Evolutionary conservation across 2,888 invertebrate species (phyloP).

Genomic region (Catocala sponsa): DNA sequence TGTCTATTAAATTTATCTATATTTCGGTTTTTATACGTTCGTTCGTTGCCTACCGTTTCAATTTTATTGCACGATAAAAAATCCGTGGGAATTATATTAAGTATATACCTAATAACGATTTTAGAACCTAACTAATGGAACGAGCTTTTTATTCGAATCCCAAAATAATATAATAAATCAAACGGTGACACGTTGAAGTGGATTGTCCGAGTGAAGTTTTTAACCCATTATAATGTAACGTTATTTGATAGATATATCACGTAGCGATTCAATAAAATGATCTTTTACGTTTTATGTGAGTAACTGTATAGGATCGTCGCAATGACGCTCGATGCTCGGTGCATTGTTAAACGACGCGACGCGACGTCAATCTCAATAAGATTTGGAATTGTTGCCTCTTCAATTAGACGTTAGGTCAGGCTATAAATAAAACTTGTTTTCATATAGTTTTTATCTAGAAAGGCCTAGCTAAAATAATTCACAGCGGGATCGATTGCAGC

Average conservation of each 20-base stretch:
- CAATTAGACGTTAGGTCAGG: not conserved
- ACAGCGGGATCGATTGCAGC: not conserved
- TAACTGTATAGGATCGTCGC: slow-evolving; percentile 27
- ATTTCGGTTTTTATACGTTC: slow-evolving; percentile 70
- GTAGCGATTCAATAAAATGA: slow-evolving; percentile 42
- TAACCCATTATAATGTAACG: slow-evolving; percentile 34
- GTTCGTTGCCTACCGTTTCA: slow-evolving; percentile 73
- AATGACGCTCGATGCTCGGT: not conserved
- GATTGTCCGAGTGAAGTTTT: slow-evolving; percentile 27
- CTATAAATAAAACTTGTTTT: slow-evolving; percentile 3
- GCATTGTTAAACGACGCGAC: not conserved
- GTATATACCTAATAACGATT: slow-evolving; percentile 55
- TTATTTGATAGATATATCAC: slow-evolving; percentile 39
- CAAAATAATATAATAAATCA: slow-evolving; percentile 47
- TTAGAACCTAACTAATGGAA: slow-evolving; percentile 63
- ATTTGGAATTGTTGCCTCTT: not conserved
- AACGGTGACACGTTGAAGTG: slow-evolving; percentile 35
- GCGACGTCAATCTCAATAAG: slow-evolving; percentile 4
- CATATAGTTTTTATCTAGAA: not conserved
- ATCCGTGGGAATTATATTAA: slow-evolving; percentile 58
- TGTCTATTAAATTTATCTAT: slow-evolving; percentile 75
- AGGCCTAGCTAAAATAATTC: not conserved
- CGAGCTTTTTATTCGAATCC: slow-evolving; percentile 42
- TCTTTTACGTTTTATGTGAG: slow-evolving; percentile 38
- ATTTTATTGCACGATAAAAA: slow-evolving; percentile 67